phyloP scores from a whole-genome alignment of 1,140 invertebrate genomes.

The Scaptodrosophila lebanonensis region DNA sequence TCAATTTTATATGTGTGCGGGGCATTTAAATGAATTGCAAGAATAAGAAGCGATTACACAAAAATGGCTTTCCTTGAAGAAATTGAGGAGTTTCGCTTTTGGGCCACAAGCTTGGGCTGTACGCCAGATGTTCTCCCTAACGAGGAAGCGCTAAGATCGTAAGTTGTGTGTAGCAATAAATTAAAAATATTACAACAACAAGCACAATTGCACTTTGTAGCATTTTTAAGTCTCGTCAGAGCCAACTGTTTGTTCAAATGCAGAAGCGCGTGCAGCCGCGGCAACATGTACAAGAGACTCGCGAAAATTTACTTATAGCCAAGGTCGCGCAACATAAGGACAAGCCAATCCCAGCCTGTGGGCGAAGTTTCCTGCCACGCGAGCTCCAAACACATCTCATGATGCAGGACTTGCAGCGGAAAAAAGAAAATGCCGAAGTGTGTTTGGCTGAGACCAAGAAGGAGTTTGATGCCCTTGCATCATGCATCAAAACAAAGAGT shows the following conservation, averaged over 20 bases:
- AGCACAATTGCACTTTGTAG: conserved; percentile 21
- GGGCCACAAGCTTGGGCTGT: conserved; percentile 64
- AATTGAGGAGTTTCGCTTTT: conserved; percentile 43
- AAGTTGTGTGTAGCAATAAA: conserved; percentile 15
- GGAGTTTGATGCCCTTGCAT: conserved; percentile 41
- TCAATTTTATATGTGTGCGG: conserved; percentile 1
- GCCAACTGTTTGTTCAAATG: conserved; percentile 46
- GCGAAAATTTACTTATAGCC: conserved; percentile 54
- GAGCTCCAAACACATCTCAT: conserved; percentile 54
- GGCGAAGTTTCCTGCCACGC: conserved; percentile 47
- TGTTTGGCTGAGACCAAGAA: conserved; percentile 36
- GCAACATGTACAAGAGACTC: conserved; percentile 46
- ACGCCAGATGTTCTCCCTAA: conserved; percentile 42
- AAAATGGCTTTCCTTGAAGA: conserved; percentile 53
- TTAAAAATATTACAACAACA: background rate
- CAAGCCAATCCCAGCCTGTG: conserved; percentile 46
- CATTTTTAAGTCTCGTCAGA: conserved; percentile 60
- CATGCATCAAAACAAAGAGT: conserved; percentile 63
- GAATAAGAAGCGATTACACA: background rate
- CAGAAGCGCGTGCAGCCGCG: conserved; percentile 48
- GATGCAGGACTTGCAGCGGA: conserved; percentile 48
- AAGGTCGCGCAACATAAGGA: conserved; percentile 44
- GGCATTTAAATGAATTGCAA: conserved; percentile 6
- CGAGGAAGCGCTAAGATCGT: conserved; percentile 60
- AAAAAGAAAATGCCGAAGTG: conserved; percentile 29